These are phyloP conservation scores for Caenorhabditis sp. DNA, from an alignment of 2,888 invertebrate genomes.

Conservation along the genomic window DNA sequence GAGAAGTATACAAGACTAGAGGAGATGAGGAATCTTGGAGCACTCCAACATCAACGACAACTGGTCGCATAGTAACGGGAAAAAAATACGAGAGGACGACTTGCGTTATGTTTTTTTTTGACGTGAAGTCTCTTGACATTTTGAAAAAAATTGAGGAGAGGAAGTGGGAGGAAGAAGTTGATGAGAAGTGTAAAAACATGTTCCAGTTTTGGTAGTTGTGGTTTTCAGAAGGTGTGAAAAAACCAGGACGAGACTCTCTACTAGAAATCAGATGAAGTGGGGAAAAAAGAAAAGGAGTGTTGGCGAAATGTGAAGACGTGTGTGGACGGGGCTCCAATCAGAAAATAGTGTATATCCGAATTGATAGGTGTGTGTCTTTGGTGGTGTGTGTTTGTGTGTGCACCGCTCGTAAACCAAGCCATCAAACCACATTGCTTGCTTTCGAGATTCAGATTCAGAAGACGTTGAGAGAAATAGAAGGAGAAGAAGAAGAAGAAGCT, in stretches of 20 bases:
- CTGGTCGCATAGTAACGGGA: slow-evolving; percentile 56
- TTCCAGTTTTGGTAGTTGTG: slow-evolving; percentile 35
- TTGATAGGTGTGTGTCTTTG: slow-evolving; percentile 42
- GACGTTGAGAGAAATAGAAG: neutral
- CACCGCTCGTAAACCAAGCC: slow-evolving; percentile 54
- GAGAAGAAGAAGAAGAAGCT: slow-evolving; percentile 1
- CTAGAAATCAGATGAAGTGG: neutral
- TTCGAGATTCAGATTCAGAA: slow-evolving; percentile 27
- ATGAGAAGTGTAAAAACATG: slow-evolving; percentile 17
- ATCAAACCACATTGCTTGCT: slow-evolving; percentile 42
- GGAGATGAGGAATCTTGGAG: slow-evolving; percentile 30
- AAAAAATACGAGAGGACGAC: slow-evolving; percentile 36
- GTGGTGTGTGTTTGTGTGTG: slow-evolving; percentile 36
- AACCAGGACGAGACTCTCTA: neutral
- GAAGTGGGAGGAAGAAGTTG: neutral
- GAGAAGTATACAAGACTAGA: neutral
- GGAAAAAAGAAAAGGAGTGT: neutral
- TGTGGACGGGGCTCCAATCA: slow-evolving; percentile 45
- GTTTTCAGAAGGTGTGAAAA: slow-evolving; percentile 21
- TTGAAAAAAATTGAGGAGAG: neutral
- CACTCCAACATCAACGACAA: slow-evolving; percentile 17
- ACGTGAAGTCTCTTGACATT: slow-evolving; percentile 4
- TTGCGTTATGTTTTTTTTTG: slow-evolving; percentile 23
- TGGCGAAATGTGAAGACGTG: slow-evolving; percentile 26
- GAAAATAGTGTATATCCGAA: slow-evolving; percentile 47